Conservation (phyloP, 2,113 vertebrate species). For the Nannospalax galili region DNA sequence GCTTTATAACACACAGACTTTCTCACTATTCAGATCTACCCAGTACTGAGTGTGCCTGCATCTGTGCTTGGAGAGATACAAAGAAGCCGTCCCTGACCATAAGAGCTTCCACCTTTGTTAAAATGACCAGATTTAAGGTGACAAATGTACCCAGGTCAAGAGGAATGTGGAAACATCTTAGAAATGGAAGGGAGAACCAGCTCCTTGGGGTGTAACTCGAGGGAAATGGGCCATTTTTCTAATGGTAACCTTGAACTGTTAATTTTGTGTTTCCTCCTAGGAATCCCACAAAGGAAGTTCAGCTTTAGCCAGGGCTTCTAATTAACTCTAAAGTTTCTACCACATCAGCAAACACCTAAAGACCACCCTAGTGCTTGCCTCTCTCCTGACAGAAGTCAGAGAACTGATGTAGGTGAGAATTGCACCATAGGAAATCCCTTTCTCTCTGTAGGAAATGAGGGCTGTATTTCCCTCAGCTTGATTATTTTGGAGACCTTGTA, state of each 20-base stretch:
- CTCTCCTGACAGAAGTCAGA: slow-evolving; percentile 66
- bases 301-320: slow-evolving; percentile 70
- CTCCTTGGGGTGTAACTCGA: slow-evolving; percentile 39
- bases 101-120: neutral
- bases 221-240: slow-evolving; percentile 64
- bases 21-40: neutral
- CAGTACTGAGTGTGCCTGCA: neutral
- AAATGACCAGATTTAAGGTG: neutral
- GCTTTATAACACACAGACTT: neutral
- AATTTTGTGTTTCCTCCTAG: slow-evolving; percentile 77
- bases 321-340: slow-evolving; percentile 79
- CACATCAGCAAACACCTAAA: slow-evolving; percentile 63
- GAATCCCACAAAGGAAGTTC: slow-evolving; percentile 76
- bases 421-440: slow-evolving; percentile 66
- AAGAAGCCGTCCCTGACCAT: neutral
- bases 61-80: neutral
- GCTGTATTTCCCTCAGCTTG: slow-evolving; percentile 44
- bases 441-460: slow-evolving; percentile 60
- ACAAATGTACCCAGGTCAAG: slow-evolving; percentile 22
- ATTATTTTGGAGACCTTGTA: slow-evolving; percentile 38
- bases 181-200: slow-evolving; percentile 13
- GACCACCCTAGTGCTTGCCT: slow-evolving; percentile 62
- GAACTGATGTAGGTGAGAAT: slow-evolving; percentile 67
- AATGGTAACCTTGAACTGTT: slow-evolving; percentile 72
- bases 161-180: slow-evolving; percentile 2